Base-by-base conservation (phyloP, 2,797 vertebrate genomes). In the Intellagama lesueurii region DNA sequence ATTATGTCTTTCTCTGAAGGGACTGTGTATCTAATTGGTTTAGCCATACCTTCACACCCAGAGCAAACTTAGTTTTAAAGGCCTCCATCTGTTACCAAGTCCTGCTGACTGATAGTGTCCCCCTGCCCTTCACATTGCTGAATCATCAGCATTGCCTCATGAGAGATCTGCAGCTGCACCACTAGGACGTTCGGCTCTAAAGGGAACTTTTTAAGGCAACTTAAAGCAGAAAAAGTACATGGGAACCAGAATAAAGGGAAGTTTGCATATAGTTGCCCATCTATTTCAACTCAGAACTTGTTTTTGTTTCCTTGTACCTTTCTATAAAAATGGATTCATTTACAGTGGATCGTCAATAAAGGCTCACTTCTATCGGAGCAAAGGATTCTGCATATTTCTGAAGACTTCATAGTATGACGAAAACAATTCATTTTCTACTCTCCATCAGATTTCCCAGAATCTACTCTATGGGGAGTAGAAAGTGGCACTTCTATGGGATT, bases 1-100 rank as follows among this genome's bases (percentile, higher is more conserved):
- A 85, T 81, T 87, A 85, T 28, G 5, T 16, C 52, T 83, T 60
- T 89, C 83, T 87, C 60, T 94, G 79, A 77, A 88, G 89, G 90
- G 83, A 19, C 64, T 78, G 88, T 92, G 91, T 78, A 93, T 91
- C 89, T 90, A 93, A 91, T 91, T 73, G 40, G 75, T 93, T 86
- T 77, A 91, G 83, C 73, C 90, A 40, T 14, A 56, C 90, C 88
- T 93, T 87, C 92, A 92, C 83, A 87, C 77, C 60, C 92, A 94
- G 81, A 93, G 89, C 90, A 95, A 92, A 89, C 66, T 0, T 0
- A 64, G 70, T 91, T 93, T 95, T 93, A 94, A 93, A 93, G 85
- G 85, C 80, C 87, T 95, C 93, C 93, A 93, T 94, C 93, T 94
- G 87, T 92, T 93, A 90, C 88, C 76, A 83, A 85, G 90, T 89